Conservation (phyloP, 1,140 invertebrate species). For the Cotesia typhae region DNA sequence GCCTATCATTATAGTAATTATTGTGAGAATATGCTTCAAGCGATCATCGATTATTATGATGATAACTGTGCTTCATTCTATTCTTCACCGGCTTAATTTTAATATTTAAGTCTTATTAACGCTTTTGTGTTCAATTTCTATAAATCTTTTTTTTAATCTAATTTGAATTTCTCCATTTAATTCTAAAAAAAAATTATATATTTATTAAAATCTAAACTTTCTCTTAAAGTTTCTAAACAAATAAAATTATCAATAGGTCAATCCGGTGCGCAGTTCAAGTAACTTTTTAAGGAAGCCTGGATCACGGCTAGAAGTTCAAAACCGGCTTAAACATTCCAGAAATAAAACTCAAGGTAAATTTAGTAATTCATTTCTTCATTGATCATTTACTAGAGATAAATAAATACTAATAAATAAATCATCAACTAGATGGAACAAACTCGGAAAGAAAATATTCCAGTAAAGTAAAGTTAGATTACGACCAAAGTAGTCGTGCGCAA, state of each 20-base stretch:
- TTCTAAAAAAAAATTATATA: neutral
- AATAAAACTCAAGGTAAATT: no score
- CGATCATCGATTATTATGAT: neutral
- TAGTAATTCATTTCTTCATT: no score
- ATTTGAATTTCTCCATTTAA: neutral
- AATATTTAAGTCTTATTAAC: neutral
- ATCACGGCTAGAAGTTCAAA: constrained; percentile 24
- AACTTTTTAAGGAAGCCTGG: constrained; percentile 44
- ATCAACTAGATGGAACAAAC: constrained; percentile 8
- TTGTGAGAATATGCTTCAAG: constrained; percentile 6
- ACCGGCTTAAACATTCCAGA: constrained; percentile 1
- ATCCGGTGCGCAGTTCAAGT: constrained; percentile 46
- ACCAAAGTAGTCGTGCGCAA: constrained; percentile 58
- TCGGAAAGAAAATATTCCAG: constrained; percentile 13
- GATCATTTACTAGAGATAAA: neutral
- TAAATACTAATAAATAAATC: neutral
- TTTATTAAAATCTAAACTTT: constrained; percentile 5
- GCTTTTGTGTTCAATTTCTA: neutral
- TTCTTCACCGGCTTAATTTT: neutral
- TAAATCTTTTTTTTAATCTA: neutral
- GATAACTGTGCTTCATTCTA: constrained; percentile 2
- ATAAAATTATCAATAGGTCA: constrained; percentile 40
- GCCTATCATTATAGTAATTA: no score
- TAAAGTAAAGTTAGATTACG: constrained; percentile 33
- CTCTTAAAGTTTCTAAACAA: constrained; percentile 34